Base-by-base conservation (phyloP, 2,888 invertebrate genomes). In the Latheticus oryzae region DNA sequence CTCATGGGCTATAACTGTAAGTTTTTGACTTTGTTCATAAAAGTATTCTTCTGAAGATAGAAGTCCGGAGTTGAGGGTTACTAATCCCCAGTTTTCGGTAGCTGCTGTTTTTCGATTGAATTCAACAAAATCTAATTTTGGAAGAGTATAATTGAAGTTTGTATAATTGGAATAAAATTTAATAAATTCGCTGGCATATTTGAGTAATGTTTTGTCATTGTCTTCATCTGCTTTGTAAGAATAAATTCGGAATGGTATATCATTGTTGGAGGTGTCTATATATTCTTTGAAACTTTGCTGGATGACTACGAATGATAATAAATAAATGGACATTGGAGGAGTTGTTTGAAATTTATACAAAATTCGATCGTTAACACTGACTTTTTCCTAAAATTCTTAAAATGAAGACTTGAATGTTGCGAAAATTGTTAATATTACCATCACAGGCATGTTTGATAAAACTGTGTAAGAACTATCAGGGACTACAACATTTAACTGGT, bases 31-130 rank as follows among this genome's bases (percentile, higher is more conserved):
- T 15, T 53, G 32, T 23, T 56, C 58, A 28, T 58, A 69, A 35
- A 58, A 28, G 5, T 37, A 7, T 1, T 37, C 19, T 4, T 30
- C 5, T 3, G 28, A 43, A 1, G 61, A 60, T 2, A 71, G 54
- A 2, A 70, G 42, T 3, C 72, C 70, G 32, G 59, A 42, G 28
- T 62, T 64, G 40, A 70, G 64, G 7, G 71, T 71, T 1, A 71
- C 65, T 1, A 73, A 50, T 1, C 73, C 73, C 73, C 73, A 73
- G 42, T 71, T 69, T 63, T 73, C 73, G 3, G 72, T 71, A 2
- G 69, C 73, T 16, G 68, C 40, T 16, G 47, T 62, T 38, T 54
- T 45, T 30, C 69, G 66, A 19, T 65, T 55, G 26, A 68, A 73
- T 52, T 72, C 71, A 11, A 72, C 64, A 50, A 72, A 65, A 62